Conservation (phyloP, 37 sponge, comb jelly and placozoan genomes). For the Spongilla lacustris region DNA sequence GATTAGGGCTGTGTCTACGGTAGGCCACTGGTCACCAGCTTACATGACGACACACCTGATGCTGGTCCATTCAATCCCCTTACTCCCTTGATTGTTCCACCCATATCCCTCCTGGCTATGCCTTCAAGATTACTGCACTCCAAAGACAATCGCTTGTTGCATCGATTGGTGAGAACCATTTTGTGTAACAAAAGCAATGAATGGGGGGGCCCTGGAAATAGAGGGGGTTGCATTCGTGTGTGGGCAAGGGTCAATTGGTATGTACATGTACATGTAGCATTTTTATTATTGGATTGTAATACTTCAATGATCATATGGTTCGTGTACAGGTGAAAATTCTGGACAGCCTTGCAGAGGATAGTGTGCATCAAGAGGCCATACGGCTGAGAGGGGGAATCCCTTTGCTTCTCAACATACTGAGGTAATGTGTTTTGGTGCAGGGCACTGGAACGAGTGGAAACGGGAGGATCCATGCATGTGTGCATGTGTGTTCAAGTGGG, state of each 20-base stretch:
- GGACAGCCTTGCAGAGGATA: constrained; percentile 57
- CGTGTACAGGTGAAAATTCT: constrained; percentile 41
- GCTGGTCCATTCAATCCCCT: too few relatives aligned
- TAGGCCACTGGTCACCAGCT: background rate
- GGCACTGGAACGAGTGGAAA: too few relatives aligned
- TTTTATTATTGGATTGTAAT: too few relatives aligned
- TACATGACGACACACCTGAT: too few relatives aligned
- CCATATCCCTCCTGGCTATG: background rate
- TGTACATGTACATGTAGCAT: too few relatives aligned
- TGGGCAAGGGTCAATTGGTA: too few relatives aligned
- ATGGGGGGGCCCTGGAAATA: too few relatives aligned
- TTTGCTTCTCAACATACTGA: constrained; percentile 58
- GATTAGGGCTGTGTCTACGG: constrained; percentile 57
- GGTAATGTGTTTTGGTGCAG: constrained; percentile 1
- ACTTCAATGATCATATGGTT: background rate
- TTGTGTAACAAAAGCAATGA: background rate
- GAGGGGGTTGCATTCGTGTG: too few relatives aligned
- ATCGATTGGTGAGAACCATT: constrained; percentile 7
- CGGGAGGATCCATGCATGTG: background rate
- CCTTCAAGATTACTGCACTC: constrained; percentile 41
- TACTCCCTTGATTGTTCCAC: too few relatives aligned
- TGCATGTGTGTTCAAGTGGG: background rate
- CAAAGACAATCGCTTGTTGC: constrained; percentile 35
- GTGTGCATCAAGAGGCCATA: constrained; percentile 62
- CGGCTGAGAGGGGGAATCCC: constrained; percentile 83